Evolutionary conservation across 2,113 vertebrate genomes (phyloP).

Genomic region (Oreochromis niloticus): DNA sequence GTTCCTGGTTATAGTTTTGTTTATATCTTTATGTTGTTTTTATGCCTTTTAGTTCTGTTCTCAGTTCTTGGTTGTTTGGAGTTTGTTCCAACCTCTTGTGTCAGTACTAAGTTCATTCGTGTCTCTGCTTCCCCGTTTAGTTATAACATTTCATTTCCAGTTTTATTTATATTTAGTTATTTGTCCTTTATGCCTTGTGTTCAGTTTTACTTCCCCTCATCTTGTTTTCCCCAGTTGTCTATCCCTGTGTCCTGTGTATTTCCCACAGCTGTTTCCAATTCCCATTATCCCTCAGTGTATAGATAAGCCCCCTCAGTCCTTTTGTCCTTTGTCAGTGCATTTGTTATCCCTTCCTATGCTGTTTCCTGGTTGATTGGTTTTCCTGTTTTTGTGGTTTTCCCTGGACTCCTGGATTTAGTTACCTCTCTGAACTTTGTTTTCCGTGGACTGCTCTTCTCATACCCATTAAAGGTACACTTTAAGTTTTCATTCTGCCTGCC

Average conservation of each 20-base stretch:
- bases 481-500: not conserved
- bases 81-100: too few relatives aligned
- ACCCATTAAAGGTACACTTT: not conserved
- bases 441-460: not conserved
- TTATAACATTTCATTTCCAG: too few relatives aligned
- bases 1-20: too few relatives aligned
- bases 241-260: not conserved
- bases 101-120: too few relatives aligned
- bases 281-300: not conserved
- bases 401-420: not conserved
- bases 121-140: too few relatives aligned
- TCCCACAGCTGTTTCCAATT: not conserved
- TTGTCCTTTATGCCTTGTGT: not conserved
- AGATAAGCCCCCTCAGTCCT: rapidly evolving
- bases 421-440: not conserved
- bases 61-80: too few relatives aligned
- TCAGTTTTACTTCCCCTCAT: not conserved
- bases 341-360: not conserved
- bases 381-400: not conserved
- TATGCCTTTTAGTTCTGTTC: too few relatives aligned
- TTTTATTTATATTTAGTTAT: not conserved
- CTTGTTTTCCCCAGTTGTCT: not conserved
- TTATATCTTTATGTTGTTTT: too few relatives aligned
- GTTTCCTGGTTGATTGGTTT: not conserved
- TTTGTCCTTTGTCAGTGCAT: not conserved